Evolutionary conservation across 2,797 vertebrate species (phyloP).

Genomic region (Iguana delicatissima): DNA sequence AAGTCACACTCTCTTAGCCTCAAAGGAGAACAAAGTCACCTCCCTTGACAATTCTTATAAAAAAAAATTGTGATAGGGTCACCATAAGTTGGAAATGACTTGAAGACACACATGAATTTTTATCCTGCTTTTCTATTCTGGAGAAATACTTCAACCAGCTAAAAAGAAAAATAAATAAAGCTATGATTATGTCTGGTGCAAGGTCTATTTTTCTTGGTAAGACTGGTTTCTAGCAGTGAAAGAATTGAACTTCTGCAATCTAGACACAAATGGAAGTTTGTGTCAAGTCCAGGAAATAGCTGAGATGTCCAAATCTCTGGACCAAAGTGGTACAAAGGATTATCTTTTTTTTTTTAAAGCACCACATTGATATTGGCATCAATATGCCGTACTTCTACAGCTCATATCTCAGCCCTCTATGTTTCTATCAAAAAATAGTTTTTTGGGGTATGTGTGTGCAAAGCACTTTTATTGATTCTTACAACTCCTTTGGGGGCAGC

Average conservation of each 20-base stretch:
- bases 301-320: neutral
- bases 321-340: neutral
- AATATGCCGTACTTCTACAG: neutral
- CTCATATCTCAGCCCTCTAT: neutral
- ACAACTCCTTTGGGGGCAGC: neutral
- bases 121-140: neutral
- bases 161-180: conserved; percentile 2
- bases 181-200: neutral
- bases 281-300: neutral
- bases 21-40: no score
- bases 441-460: neutral
- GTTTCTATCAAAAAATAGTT: neutral
- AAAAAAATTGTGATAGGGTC: no score
- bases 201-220: neutral
- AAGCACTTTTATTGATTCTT: neutral
- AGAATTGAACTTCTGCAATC: neutral
- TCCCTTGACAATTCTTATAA: no score
- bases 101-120: no score
- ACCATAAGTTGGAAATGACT: no score
- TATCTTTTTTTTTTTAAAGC: neutral
- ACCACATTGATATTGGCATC: neutral
- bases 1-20: no score
- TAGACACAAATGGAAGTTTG: neutral
- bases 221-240: neutral
- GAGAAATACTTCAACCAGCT: neutral